A percentile compares a stretch with the other conserved stretches of the same genome.
These are phyloP conservation scores for Clepsis dumicolana DNA, from an alignment of 2,888 invertebrate genomes.

Conservation along the genomic window DNA sequence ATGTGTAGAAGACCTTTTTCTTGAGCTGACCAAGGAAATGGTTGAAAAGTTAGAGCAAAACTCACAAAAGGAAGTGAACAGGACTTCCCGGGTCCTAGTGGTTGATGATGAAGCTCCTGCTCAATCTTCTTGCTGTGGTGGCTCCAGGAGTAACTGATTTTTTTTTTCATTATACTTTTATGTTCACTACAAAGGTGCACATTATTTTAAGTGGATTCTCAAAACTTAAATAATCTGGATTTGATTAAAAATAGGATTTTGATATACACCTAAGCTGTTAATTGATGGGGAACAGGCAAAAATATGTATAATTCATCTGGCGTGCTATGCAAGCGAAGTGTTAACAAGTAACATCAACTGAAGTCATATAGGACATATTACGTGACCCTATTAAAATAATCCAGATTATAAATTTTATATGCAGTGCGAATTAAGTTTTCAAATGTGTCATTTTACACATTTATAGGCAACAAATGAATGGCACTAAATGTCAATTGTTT, in stretches of 20 bases:
- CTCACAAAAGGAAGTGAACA: conserved; percentile 58
- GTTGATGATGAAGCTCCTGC: conserved; percentile 75
- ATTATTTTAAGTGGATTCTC: background rate
- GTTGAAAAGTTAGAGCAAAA: conserved; percentile 77
- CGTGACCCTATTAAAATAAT: background rate
- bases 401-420: background rate
- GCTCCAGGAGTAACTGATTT: conserved; percentile 58
- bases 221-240: background rate
- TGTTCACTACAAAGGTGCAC: background rate
- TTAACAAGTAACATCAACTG: background rate
- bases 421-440: background rate
- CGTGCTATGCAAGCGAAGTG: background rate
- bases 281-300: background rate
- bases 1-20: conserved; percentile 96
- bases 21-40: conserved; percentile 93
- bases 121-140: conserved; percentile 72
- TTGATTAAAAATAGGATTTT: background rate
- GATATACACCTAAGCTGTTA: background rate
- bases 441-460: background rate
- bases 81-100: conserved; percentile 71
- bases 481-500: too few relatives aligned
- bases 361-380: background rate
- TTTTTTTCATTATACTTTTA: background rate
- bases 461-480: too few relatives aligned
- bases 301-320: background rate